A percentile compares a stretch with the other conserved stretches of the same genome.
Evolutionary conservation across 2,113 vertebrate genomes (phyloP).

Genomic region (Larimichthys polyactis): DNA sequence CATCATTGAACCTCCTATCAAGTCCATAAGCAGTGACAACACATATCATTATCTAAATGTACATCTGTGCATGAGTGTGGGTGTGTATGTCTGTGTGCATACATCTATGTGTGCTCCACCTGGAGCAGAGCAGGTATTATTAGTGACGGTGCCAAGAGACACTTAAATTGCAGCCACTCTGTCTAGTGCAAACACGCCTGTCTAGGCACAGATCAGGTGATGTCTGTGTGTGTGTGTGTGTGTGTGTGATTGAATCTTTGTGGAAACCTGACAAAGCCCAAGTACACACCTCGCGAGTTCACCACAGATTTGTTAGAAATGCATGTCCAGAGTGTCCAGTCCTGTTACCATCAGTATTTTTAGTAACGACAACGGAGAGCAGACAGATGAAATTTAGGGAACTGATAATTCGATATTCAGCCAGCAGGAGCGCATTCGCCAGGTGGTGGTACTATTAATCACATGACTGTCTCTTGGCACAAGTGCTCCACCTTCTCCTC

Average conservation of each 20-base stretch:
- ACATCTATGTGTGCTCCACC: conserved; percentile 58
- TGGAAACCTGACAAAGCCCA: not conserved
- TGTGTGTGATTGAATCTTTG: not conserved
- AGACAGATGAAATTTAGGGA: not conserved
- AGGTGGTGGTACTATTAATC: conserved; percentile 2
- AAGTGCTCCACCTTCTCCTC: not conserved
- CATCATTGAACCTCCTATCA: not conserved
- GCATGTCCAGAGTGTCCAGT: not conserved
- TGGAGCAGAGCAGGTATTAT: conserved; percentile 76
- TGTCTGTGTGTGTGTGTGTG: conserved; percentile 21
- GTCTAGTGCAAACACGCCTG: conserved; percentile 80
- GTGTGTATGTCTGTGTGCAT: not conserved
- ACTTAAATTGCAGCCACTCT: conserved; percentile 75
- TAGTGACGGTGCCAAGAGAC: conserved; percentile 76
- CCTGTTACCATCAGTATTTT: conserved; percentile 1
- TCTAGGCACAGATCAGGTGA: conserved; percentile 67
- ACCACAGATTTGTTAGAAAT: not conserved
- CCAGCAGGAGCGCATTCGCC: not conserved
- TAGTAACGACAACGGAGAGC: not conserved
- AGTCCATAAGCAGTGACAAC: not conserved
- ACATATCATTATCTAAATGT: not conserved
- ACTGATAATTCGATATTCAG: not conserved
- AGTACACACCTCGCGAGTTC: conserved; percentile 4
- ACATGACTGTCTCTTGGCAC: not conserved
- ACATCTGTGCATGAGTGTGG: not conserved